Evolutionary conservation across 2,888 invertebrate genomes (phyloP), one percentile per base, ranked within the genome.

Genomic region (Drosophila limbata): DNA sequence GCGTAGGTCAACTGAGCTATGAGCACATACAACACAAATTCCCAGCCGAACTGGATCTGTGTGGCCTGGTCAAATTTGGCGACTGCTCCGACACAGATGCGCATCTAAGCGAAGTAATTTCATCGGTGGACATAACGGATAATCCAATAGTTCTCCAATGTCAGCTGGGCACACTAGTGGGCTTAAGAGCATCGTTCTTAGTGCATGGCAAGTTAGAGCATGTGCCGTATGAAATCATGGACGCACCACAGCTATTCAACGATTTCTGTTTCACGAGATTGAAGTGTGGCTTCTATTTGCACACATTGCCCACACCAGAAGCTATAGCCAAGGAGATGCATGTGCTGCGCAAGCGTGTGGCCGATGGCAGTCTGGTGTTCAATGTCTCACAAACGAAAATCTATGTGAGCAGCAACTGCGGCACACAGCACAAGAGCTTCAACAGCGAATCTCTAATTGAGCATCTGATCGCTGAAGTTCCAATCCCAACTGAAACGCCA

Each of bases 61-160:
- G 96, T 90, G 97, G 96, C 28, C 93, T 96, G 63, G 94, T 96
- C 15, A 95, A 95, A 84, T 94, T 96, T 73, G 94, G 94, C 19
- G 94, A 95, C 79, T 93, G 94, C 51, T 92, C 94, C 45, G 94
- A 94, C 74, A 93, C 94, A 47, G 94, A 95, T 80, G 94, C 94
- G 4, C 94, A 95, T 84, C 93, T 95, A 28, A 95, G 94, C 89
- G 95, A 95, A 90, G 94, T 94, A 79, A 90, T 94, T 42, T 94
- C 94, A 92, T 95, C 96, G 92, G 95, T 96, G 64, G 95, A 96
- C 90, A 95, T 96, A 83, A 96, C 96, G 55, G 96, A 96, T 88
- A 96, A 96, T 92, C 96, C 96, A 3, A 93, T 96, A 64, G 93
- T 96, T 56, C 92, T 96, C 44, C 93, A 93, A 64, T 93, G 94